Conservation (phyloP, 2,888 invertebrate genomes). For the Sepiola atlantica region DNA sequence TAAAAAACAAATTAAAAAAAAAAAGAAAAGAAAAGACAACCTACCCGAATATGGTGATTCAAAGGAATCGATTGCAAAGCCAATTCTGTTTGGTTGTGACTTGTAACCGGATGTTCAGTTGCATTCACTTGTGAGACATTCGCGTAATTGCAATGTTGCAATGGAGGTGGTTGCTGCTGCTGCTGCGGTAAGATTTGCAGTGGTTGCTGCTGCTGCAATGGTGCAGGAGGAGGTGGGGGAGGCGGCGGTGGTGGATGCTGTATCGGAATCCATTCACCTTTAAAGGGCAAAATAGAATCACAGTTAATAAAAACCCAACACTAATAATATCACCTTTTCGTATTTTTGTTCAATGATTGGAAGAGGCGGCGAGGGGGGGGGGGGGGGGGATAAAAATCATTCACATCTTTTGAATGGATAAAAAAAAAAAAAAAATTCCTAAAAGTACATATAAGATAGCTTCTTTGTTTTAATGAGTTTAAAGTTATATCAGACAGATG, state of each 20-base stretch:
- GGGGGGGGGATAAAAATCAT: too few relatives aligned
- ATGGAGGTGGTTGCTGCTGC: conserved; percentile 48
- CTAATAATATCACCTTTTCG: too few relatives aligned
- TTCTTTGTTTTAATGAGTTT: too few relatives aligned
- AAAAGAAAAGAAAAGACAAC: not conserved
- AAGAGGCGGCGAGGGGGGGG: too few relatives aligned
- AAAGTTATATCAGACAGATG: too few relatives aligned
- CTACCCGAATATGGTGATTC: not conserved
- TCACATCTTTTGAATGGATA: too few relatives aligned
- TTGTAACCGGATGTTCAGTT: not conserved
- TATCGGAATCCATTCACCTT: conserved; percentile 66
- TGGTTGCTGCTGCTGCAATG: conserved; percentile 48
- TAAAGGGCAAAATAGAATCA: conserved; percentile 53
- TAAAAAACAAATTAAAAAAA: not conserved
- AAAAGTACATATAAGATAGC: too few relatives aligned
- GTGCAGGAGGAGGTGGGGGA: conserved; percentile 44
- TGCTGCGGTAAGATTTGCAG: conserved; percentile 75
- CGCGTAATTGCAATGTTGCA: conserved; percentile 12
- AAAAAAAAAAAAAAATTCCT: too few relatives aligned
- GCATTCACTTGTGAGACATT: not conserved
- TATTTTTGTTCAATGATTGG: too few relatives aligned
- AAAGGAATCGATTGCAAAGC: not conserved
- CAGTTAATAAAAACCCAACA: not conserved
- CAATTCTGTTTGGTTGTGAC: not conserved
- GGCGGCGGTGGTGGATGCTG: conserved; percentile 41